Conservation (phyloP, 2,888 invertebrate species). For the Atethmia centrago region DNA sequence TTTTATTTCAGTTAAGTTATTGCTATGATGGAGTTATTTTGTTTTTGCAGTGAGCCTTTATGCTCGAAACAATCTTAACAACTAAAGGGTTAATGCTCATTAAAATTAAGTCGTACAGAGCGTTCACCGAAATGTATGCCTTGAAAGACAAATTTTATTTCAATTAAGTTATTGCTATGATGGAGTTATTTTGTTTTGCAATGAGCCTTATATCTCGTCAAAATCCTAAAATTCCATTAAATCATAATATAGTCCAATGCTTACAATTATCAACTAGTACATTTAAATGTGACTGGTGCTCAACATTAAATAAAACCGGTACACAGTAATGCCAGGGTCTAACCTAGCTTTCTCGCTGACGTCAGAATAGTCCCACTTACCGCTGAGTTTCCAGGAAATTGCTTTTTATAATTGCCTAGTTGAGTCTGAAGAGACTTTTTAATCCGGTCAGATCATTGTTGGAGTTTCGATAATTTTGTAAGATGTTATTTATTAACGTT, state of each 20-base stretch:
- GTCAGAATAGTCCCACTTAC: slow-evolving; percentile 35
- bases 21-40: too few species aligned
- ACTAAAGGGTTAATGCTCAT: too few species aligned
- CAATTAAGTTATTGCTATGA: not conserved
- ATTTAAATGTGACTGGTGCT: slow-evolving; percentile 30
- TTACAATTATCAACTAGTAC: not conserved
- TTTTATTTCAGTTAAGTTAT: too few species aligned
- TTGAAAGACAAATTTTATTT: too few species aligned
- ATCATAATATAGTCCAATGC: not conserved
- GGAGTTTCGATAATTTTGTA: slow-evolving; percentile 1
- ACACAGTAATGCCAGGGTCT: slow-evolving; percentile 29
- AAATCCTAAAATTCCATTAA: not conserved
- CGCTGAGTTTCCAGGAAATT: slow-evolving; percentile 56
- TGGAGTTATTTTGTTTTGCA: not conserved
- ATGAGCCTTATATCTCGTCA: not conserved
- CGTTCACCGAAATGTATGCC: too few species aligned
- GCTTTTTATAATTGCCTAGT: slow-evolving; percentile 55
- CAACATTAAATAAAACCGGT: slow-evolving; percentile 45
- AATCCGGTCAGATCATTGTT: slow-evolving; percentile 29
- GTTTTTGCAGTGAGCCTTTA: too few species aligned
- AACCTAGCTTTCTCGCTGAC: slow-evolving; percentile 59
- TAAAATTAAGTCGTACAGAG: too few species aligned
- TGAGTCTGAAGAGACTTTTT: slow-evolving; percentile 34
- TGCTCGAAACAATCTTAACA: too few species aligned
- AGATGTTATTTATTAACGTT: slow-evolving; percentile 13